Percentiles rank a stretch among this genome's conserved stretches.
phyloP scores from a whole-genome alignment of 2,888 invertebrate species.

The Campaea margaritaria region DNA sequence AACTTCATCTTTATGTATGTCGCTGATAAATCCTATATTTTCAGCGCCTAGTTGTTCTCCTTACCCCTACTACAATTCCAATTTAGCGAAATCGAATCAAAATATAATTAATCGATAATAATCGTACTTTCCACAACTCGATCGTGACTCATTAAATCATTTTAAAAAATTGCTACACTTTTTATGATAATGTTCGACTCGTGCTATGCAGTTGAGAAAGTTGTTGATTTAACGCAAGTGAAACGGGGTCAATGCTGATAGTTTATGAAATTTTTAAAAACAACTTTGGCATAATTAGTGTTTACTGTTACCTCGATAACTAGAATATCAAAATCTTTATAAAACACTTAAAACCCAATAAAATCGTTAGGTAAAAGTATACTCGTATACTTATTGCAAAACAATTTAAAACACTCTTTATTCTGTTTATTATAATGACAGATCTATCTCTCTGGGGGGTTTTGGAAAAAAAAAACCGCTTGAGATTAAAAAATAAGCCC shows the following conservation, averaged over 20 bases:
- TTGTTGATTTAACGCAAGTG: constrained; percentile 42
- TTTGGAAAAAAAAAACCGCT: too few relatives aligned
- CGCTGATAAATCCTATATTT: background rate
- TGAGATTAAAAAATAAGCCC: too few relatives aligned
- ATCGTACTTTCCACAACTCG: constrained; percentile 62
- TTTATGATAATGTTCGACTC: constrained; percentile 53
- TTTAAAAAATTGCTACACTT: constrained; percentile 60
- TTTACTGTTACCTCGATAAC: background rate
- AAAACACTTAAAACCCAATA: too few relatives aligned
- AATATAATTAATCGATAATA: constrained; percentile 64
- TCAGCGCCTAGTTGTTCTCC: background rate
- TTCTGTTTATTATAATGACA: too few relatives aligned
- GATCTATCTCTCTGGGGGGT: too few relatives aligned
- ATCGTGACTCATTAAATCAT: constrained; percentile 62
- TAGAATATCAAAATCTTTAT: too few relatives aligned
- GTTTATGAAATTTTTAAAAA: constrained; percentile 30
- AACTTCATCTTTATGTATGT: background rate
- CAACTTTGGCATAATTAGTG: background rate
- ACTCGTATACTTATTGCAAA: too few relatives aligned
- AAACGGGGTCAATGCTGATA: constrained; percentile 49
- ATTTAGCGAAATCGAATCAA: constrained; percentile 46
- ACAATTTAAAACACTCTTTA: too few relatives aligned
- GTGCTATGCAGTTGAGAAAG: constrained; percentile 58
- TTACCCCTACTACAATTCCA: constrained; percentile 2
- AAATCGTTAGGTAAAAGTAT: too few relatives aligned